Conservation (phyloP, 2,888 invertebrate genomes). For the Drosophila mimica region DNA sequence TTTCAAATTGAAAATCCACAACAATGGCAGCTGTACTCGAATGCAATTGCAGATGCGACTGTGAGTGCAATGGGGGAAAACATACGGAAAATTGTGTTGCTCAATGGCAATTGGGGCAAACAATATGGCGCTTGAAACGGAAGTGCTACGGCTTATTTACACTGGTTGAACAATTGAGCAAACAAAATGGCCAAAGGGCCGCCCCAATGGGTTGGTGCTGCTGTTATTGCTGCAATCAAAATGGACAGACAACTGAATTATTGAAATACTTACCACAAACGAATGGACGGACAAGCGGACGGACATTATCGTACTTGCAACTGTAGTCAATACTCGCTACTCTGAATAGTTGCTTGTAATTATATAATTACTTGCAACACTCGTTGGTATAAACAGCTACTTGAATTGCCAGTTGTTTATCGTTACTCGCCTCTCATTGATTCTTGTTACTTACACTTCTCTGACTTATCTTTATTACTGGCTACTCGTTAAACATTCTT, state of each 20-base stretch:
- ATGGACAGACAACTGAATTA: constrained; percentile 51
- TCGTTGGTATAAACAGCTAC: not conserved
- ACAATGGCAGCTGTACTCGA: constrained; percentile 7
- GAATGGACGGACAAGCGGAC: not conserved
- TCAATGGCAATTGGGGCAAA: constrained; percentile 61
- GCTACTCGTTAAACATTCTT: not conserved
- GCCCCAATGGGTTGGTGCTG: constrained; percentile 17
- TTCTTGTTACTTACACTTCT: too few relatives aligned
- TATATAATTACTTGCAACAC: not conserved
- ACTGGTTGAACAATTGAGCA: constrained; percentile 66
- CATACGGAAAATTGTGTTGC: constrained; percentile 61
- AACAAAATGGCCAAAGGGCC: constrained; percentile 52
- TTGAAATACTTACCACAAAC: constrained; percentile 41
- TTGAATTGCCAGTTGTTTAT: too few relatives aligned
- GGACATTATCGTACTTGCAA: not conserved
- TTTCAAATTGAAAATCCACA: constrained; percentile 48
- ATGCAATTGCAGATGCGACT: constrained; percentile 9
- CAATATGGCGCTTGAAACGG: constrained; percentile 65
- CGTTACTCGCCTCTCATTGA: not conserved
- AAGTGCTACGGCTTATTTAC: constrained; percentile 70
- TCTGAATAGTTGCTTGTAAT: not conserved
- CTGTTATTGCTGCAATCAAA: constrained; percentile 25
- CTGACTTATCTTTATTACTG: not conserved
- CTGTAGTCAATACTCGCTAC: not conserved
- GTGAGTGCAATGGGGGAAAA: constrained; percentile 39